Base-by-base conservation (phyloP, 1,140 invertebrate genomes). In the Nymphalis io region DNA sequence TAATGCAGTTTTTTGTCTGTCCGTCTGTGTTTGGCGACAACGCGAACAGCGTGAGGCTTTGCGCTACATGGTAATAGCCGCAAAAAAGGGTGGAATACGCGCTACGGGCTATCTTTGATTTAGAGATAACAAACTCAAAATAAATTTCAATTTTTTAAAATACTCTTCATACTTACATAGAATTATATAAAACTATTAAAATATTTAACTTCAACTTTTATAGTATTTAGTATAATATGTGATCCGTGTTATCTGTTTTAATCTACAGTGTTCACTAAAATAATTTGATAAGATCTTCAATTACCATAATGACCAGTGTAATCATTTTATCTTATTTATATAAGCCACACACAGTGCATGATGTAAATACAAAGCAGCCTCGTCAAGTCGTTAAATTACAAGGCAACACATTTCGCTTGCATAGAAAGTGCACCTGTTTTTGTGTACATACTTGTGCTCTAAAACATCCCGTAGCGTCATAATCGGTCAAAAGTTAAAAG, bases 41-140 rank as follows among this genome's bases (percentile, higher is more conserved):
- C 68, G 68, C 68, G 60, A 69, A 69, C 68, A 69, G 68, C 68
- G 68, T 69, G 68, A 69, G 68, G 60, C 68, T 69, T 69, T 69
- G 68, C 68, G 53, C 68, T 69, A 46, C 39, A 59, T 53, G 48
- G 53, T n/a, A 58, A 59, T 46, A 21, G 39, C 6, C n/a, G 55
- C 60, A 69, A 69, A 63, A 69, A 69, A 18, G 38, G 60, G 16
- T 16, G 39, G 39, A 55, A 69, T 69, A 61, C 15, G 13, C 58
- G 42, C 6, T 62, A 3, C 16, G 4, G 51, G 33, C 46, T 39
- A 57, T 59, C 27, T 60, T 60, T 61, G 46, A 61, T 60, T 68
- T 51, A 40, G 59, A 51, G 20, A 51, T 63, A 33, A 18, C 27
- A 40, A 20, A n/a, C n/a, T n/a, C 3, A 16, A 21, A 21, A 18